Conservation (phyloP, 2,888 invertebrate species). For the Pachymerium ferrugineum region DNA sequence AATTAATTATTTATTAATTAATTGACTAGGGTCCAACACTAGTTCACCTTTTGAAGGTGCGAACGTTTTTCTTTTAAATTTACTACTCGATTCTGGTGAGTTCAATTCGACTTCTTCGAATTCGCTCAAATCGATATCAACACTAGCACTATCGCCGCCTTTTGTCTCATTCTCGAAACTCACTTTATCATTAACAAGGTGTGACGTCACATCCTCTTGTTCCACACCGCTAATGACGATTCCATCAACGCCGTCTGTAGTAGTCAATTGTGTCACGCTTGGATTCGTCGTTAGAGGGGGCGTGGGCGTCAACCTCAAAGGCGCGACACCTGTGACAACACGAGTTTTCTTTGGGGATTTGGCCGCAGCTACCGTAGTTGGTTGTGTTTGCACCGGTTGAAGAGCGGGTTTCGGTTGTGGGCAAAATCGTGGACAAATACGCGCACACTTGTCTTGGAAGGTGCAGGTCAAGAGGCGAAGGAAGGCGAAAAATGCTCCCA, state of each 20-base stretch:
- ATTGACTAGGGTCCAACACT: constrained; percentile 23
- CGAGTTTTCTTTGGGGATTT: neutral
- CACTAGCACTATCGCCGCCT: neutral
- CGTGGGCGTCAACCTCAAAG: neutral
- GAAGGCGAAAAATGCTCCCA: constrained; percentile 75
- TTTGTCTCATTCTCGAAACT: constrained; percentile 18
- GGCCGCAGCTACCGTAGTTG: neutral
- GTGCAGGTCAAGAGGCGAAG: constrained; percentile 72
- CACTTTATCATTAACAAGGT: neutral
- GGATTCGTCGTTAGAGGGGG: neutral
- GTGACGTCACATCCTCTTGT: neutral
- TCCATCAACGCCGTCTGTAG: neutral
- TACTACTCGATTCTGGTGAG: neutral
- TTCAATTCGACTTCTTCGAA: constrained; percentile 32
- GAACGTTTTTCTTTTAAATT: neutral
- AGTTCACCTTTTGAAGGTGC: neutral
- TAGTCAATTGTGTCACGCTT: no score
- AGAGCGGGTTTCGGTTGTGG: neutral
- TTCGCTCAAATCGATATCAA: constrained; percentile 10
- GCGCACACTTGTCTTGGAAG: constrained; percentile 29
- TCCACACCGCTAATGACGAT: neutral
- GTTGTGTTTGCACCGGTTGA: neutral
- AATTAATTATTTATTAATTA: neutral
- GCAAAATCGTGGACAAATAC: neutral
- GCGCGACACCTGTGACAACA: neutral